Base-by-base conservation (phyloP, 2,888 invertebrate species). In the Lamellibrachia columna region DNA sequence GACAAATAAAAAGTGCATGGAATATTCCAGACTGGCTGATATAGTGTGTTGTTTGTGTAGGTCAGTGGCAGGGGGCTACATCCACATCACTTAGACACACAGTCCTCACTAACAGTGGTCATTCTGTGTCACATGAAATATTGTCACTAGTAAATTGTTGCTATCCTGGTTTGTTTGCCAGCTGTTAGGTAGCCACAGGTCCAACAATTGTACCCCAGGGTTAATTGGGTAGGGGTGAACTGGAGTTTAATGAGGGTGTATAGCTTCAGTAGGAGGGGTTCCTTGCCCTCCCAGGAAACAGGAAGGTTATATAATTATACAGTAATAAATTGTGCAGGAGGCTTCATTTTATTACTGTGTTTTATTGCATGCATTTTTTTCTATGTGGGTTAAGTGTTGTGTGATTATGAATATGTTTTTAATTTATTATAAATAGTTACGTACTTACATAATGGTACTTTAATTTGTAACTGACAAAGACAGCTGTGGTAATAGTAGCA, bases 141-240 rank as follows among this genome's bases (percentile, higher is more conserved):
- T 75, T 75, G 75, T 75, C 75, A 75, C 75, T 75, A 6, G 75
- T n/a, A 22, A 75, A 75, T 4, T 75, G 75, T 75, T 75, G 75
- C 75, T 75, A 75, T 75, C 75, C n/a, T 75, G 75, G 75, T n/a
- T 75, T 75, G 22, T 22, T n/a, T 2, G 22, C 75, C 75, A 75
- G 75, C 75, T 75, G 75, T 6, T 22, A 75, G 75, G 75, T 75
- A 75, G 75, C 75, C 22, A 3, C 22, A 22, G 75, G 75, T 15
- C 75, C 15, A n/a, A 0, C 75, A 11, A 75, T 75, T 75, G 15
- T 11, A 15, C 75, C 75, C n/a, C 3, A 4, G 22, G 75, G 75
- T 75, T 75, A 75, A 75, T 75, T 75, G 75, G 75, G 15, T 75
- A 75, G 75, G 75, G 75, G 75, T 75, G 75, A 75, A 75, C 22